phyloP scores from a whole-genome alignment of 1,140 invertebrate species.

The Bombus breviceps region DNA sequence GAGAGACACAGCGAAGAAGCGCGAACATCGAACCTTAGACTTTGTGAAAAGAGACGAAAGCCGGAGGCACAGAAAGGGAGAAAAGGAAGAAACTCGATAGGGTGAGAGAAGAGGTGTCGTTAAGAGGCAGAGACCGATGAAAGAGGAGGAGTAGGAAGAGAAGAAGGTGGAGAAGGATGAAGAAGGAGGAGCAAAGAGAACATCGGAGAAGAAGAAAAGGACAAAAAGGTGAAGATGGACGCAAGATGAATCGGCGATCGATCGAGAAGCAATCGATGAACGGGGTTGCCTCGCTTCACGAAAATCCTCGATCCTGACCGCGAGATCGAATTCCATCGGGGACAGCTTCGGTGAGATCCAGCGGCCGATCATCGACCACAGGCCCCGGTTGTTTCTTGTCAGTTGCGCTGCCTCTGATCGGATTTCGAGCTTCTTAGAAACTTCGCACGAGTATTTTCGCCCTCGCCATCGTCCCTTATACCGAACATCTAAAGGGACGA shows the following conservation, averaged over 20 bases:
- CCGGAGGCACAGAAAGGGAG: no score
- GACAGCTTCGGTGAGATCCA: slow-evolving; percentile 38
- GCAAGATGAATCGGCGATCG: slow-evolving; percentile 40
- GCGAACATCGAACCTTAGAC: slow-evolving; percentile 5
- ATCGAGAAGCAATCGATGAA: slow-evolving; percentile 32
- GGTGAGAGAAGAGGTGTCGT: slow-evolving; percentile 19
- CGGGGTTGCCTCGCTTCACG: slow-evolving; percentile 30
- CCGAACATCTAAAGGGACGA: no score
- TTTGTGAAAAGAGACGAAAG: not conserved
- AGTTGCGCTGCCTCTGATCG: slow-evolving; percentile 43
- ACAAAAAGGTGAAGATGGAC: slow-evolving; percentile 20
- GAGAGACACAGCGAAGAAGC: slow-evolving; percentile 15
- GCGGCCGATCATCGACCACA: slow-evolving; percentile 55
- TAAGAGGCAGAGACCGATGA: slow-evolving; percentile 1
- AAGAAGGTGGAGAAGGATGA: no score
- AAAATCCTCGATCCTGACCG: slow-evolving; percentile 63
- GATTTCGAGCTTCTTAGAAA: slow-evolving; percentile 57
- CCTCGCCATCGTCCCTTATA: not conserved
- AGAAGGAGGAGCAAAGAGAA: not conserved
- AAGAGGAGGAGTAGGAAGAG: not conserved
- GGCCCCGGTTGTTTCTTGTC: slow-evolving; percentile 41
- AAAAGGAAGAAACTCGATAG: not conserved
- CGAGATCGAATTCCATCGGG: slow-evolving; percentile 67
- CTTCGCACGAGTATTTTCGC: slow-evolving; percentile 56
- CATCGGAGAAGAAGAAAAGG: not conserved